A percentile compares a stretch with the other conserved stretches of the same genome.
phyloP scores from a whole-genome alignment of 2,113 vertebrate species.

The Oreotrochilus melanogaster region DNA sequence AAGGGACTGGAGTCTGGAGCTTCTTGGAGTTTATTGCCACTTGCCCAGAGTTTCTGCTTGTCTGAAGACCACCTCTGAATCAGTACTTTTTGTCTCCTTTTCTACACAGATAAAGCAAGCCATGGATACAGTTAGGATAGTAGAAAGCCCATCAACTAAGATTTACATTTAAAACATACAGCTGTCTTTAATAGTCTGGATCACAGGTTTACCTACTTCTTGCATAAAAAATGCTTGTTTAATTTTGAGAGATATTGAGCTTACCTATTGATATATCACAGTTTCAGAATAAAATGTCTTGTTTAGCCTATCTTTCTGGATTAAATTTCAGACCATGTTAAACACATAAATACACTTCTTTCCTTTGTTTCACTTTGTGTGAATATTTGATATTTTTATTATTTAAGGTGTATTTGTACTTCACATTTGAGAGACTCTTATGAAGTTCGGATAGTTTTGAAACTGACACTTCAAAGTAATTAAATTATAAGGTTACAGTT shows the following conservation, averaged over 20 bases:
- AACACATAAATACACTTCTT: not conserved
- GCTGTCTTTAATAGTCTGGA: not conserved
- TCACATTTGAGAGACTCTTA: not conserved
- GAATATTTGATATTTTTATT: not conserved
- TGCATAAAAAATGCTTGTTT: not conserved
- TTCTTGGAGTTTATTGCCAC: not conserved
- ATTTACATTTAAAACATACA: not conserved
- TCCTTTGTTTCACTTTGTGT: not conserved
- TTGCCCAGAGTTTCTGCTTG: not conserved
- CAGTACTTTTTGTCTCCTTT: not conserved
- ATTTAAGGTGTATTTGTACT: not conserved
- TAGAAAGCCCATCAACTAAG: not conserved
- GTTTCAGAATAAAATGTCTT: not conserved
- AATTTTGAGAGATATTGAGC: not conserved
- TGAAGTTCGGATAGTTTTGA: not conserved
- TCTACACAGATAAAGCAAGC: not conserved
- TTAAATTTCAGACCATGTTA: not conserved
- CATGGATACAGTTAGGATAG: not conserved
- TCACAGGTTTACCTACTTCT: not conserved
- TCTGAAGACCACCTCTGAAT: not conserved
- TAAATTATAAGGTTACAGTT: constrained; percentile 24
- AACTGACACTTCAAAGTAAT: constrained; percentile 14
- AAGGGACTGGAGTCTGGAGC: not conserved
- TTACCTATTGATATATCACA: not conserved
- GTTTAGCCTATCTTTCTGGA: not conserved